Evolutionary conservation across 1,140 invertebrate genomes (phyloP).

Genomic region (Lepidurus packardi): DNA sequence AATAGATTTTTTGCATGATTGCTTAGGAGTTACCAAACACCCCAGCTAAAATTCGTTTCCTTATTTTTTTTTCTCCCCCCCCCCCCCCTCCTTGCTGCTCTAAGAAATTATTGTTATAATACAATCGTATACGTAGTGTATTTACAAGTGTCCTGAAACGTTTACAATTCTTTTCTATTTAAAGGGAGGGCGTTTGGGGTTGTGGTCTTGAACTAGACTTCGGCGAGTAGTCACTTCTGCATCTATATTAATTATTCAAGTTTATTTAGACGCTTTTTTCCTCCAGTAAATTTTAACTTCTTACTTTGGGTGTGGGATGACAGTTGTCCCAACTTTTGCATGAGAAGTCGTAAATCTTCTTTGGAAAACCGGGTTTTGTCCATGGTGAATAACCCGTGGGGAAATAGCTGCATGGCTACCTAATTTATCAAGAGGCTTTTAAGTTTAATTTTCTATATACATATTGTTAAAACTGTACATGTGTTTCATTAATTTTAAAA

Average conservation of each 20-base stretch:
- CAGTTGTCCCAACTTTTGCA: not conserved
- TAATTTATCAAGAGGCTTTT: not conserved
- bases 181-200: not conserved
- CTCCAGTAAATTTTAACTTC: too few species aligned
- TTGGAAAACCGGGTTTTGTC: not conserved
- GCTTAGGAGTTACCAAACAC: not conserved
- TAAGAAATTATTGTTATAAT: not conserved
- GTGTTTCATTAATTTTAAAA: not conserved
- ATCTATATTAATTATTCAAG: not conserved
- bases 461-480: not conserved
- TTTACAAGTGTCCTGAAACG: not conserved
- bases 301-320: not conserved
- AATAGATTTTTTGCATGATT: not conserved
- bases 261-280: too few species aligned
- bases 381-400: not conserved
- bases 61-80: not conserved
- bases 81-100: not conserved
- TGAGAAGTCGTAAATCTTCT: not conserved
- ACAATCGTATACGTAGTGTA: not conserved
- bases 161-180: not conserved
- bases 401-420: not conserved
- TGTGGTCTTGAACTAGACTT: not conserved
- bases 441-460: not conserved
- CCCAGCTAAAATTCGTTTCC: not conserved
- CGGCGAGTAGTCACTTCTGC: not conserved